These are phyloP conservation scores for Xenentodon cancila DNA, from an alignment of 2,797 vertebrate genomes.

Conservation along the genomic window DNA sequence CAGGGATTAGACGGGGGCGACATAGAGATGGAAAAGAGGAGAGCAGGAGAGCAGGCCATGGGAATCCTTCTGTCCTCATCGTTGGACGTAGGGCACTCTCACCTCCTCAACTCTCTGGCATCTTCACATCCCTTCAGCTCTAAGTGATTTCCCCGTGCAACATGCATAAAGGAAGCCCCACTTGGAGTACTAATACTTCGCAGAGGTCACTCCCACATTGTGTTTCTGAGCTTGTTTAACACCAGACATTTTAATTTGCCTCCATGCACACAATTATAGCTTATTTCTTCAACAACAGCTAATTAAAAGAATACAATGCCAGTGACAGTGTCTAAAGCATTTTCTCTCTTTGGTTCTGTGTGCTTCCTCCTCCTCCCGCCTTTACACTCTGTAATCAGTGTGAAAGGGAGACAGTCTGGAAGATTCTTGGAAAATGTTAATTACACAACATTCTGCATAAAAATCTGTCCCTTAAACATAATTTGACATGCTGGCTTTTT, in stretches of 20 bases:
- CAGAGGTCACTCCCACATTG: constrained; percentile 56
- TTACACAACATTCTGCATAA: constrained; percentile 13
- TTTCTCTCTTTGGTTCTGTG: constrained; percentile 41
- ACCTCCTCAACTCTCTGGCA: constrained; percentile 62
- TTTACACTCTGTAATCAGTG: constrained; percentile 30
- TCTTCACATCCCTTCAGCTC: constrained; percentile 51
- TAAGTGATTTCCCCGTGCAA: constrained; percentile 65
- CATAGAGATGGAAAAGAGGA: constrained; percentile 45
- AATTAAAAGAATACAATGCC: constrained; percentile 55
- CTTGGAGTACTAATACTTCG: constrained; percentile 50
- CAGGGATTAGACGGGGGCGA: constrained; percentile 75
- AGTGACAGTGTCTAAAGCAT: constrained; percentile 36
- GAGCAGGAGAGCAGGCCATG: constrained; percentile 48
- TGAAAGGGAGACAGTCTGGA: constrained; percentile 13
- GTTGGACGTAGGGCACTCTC: constrained; percentile 54
- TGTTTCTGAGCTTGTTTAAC: constrained; percentile 60
- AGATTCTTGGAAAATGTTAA: constrained; percentile 31
- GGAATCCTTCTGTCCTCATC: constrained; percentile 46
- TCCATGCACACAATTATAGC: constrained; percentile 53
- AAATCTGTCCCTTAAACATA: constrained; percentile 34
- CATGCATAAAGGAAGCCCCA: constrained; percentile 48
- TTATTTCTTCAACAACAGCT: constrained; percentile 59
- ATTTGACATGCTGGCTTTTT: constrained; percentile 19
- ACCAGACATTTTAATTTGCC: constrained; percentile 55
- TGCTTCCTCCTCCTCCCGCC: constrained; percentile 22